Evolutionary conservation across 2,113 vertebrate species (phyloP).

Genomic region (Zosterops hypoxanthus): DNA sequence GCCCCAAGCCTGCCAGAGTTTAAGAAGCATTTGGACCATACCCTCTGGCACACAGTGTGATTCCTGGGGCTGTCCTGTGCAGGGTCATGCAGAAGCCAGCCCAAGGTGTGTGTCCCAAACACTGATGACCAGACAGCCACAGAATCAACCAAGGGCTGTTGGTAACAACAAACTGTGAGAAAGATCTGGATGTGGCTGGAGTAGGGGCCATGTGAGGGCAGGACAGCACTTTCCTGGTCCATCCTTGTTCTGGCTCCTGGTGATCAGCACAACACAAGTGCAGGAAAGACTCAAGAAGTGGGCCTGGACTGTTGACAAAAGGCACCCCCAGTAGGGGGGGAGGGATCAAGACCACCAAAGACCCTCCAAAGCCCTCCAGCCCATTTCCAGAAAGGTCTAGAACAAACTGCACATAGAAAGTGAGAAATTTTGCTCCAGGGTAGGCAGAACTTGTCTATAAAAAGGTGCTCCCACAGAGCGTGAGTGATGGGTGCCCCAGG

Average conservation of each 20-base stretch:
- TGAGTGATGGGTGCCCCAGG: neutral
- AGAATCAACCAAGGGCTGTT: neutral
- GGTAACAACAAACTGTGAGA: neutral
- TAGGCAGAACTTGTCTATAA: neutral
- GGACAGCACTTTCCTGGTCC: no score
- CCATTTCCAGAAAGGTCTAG: neutral
- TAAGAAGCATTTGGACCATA: neutral
- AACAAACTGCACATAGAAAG: neutral
- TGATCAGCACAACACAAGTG: neutral
- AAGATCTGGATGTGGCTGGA: neutral
- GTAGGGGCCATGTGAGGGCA: fast-evolving
- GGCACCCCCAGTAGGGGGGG: no score
- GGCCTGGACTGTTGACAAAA: neutral
- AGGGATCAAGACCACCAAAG: neutral
- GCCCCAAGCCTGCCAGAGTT: neutral
- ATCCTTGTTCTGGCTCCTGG: neutral
- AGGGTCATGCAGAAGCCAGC: neutral
- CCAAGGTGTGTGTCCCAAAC: neutral
- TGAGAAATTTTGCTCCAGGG: neutral
- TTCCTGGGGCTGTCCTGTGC: neutral
- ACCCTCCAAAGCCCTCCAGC: neutral
- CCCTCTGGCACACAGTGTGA: neutral
- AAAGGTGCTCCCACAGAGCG: neutral
- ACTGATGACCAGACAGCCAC: neutral
- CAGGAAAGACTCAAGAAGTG: neutral